Evolutionary conservation across 2,113 vertebrate species (phyloP), one percentile per base, ranked within the genome.

Genomic region (Rhadina sibilatrix): DNA sequence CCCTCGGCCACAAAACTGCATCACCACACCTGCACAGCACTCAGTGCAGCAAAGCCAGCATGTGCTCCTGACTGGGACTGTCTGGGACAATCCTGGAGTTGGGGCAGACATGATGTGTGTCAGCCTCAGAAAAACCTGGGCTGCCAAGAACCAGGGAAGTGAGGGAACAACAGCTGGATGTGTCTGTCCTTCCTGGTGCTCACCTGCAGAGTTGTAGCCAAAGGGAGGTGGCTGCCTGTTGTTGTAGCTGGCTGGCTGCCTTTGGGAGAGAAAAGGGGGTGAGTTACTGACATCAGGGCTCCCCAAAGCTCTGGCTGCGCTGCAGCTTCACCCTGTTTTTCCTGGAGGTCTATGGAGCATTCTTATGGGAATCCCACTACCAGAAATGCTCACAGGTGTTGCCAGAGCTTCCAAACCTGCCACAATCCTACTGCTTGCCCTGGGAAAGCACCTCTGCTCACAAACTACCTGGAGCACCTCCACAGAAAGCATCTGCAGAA

Each of bases 201-300:
- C 93, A 98, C 97, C 96, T 94, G 95, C 95, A 8, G 97, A 96
- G 85, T 94, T 98, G 96, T 98, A 98, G 78, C 97, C 96, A 27
- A 98, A 98, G 0, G 96, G 97, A 92, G 97, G 97, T 22, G 96
- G 97, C 59, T 97, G 97, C 79, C 98, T 92, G 94, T 96, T 98
- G 38, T 87, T 97, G 95, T 97, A 98, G 90, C 97, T 93, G 61
- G 94, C 83, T 63, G 96, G 95, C 75, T 98, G 98, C 57, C 97
- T 98, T 94, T 94, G 94, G 93, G 87, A 96, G 93, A 94, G 77
- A 69, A 85, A 88, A 81, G 59, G 60, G 88, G 27, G 33, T 49
- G 22, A 42, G 72, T 96, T 93, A 97, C 54, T 40, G 33, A 63
- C 42, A 37, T 15, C 70, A 66, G 65, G 5, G 40, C 60, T 17